Evolutionary conservation across 2,113 vertebrate species (phyloP), one percentile per base, ranked within the genome.

Genomic region (Perognathus longimembris): DNA sequence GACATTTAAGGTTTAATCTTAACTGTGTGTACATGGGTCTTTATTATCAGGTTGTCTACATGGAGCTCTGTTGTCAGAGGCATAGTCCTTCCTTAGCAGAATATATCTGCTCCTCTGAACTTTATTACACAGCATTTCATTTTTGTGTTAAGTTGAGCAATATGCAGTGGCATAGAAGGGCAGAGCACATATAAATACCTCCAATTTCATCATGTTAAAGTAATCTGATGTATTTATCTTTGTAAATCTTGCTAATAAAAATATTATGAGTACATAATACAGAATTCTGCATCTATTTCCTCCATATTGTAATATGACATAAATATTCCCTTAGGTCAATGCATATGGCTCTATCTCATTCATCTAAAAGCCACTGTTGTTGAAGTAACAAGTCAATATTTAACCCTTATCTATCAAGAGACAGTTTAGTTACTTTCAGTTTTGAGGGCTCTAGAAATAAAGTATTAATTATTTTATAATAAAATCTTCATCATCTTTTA

Each of bases 281-380:
- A 69, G 30, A 83, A 54, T 6, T 24, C 30, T 70, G 18, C 6
- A 42, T 38, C 24, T 86, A 71, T 4, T 12, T 86, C 34, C 86
- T 64, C 61, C 28, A 80, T 2, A 82, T 81, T 77, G n/a, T 61
- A 40, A 67, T 63, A 24, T 24, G 45, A 38, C 21, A 86, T 45
- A 28, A 20, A 40, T 17, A 90, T 90, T 54, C 6, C 4, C 71
- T 63, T 11, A 30, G 21, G 34, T 66, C 42, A 67, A 83, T 74
- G 76, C 14, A 61, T 77, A 73, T 45, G 79, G 76, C 54, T 81
- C 3, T 24, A 90, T 64, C 6, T 88, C 17, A 66, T 88, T 22
- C 24, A 85, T 82, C 78, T 86, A 83, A 83, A n/a, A 63, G 30
- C 6, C 17, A 10, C 83, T 91, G 28, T 86, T 81, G 26, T n/a